Conservation (phyloP, 2,797 vertebrate genomes). For the Liasis olivaceus region DNA sequence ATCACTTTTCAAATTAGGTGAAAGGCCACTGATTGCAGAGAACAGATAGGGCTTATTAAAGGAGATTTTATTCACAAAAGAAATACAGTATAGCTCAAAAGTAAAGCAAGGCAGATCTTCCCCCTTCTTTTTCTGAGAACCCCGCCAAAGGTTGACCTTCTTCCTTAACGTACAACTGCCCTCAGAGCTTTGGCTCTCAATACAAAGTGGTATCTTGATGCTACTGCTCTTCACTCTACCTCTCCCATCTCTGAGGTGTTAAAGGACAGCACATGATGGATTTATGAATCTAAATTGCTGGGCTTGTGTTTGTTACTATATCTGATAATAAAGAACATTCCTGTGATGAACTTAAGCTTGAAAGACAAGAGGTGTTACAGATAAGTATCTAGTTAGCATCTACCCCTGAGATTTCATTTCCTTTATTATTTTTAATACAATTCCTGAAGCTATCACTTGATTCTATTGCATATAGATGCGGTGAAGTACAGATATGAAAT, state of each 20-base stretch:
- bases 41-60: neutral
- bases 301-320: conserved; percentile 31
- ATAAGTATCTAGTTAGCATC: conserved; percentile 8
- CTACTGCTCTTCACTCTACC: neutral
- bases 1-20: neutral
- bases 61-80: neutral
- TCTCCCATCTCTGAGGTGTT: conserved; percentile 27
- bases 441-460: conserved; percentile 45
- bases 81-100: neutral
- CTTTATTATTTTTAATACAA: conserved; percentile 46
- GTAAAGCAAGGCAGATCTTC: neutral
- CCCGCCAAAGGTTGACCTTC: neutral
- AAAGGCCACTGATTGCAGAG: neutral
- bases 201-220: neutral
- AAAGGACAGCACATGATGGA: conserved; percentile 13
- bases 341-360: conserved; percentile 17
- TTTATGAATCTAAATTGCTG: conserved; percentile 45
- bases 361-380: conserved; percentile 20
- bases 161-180: neutral
- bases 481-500: conserved; percentile 44
- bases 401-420: conserved; percentile 14
- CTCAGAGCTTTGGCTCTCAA: neutral
- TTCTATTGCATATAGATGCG: conserved; percentile 29
- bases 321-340: conserved; percentile 39
- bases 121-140: neutral